These are phyloP conservation scores for Dryobotodes eremita DNA, from an alignment of 2,888 invertebrate genomes.

Conservation along the genomic window DNA sequence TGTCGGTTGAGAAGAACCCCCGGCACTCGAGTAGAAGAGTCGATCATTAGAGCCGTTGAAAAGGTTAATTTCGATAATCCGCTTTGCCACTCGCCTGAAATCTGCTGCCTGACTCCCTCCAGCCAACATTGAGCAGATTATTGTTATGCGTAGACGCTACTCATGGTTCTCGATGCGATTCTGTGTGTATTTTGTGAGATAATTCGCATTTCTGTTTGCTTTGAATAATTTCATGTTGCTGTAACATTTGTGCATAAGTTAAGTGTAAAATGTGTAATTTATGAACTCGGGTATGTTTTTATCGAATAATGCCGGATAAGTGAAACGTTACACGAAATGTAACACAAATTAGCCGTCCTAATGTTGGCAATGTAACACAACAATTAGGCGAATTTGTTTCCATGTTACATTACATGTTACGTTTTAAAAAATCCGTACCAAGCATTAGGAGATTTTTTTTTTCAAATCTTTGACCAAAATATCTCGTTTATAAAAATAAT, in stretches of 20 bases:
- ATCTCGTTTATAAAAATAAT: not conserved
- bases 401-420: not conserved
- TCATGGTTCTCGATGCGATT: conserved; percentile 45
- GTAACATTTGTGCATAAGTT: not conserved
- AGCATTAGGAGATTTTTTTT: not conserved
- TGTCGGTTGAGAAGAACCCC: conserved; percentile 72
- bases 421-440: no score
- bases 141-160: conserved; percentile 58
- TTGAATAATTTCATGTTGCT: not conserved
- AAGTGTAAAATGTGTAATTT: not conserved
- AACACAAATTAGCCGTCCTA: not conserved
- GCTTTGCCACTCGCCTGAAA: conserved; percentile 81
- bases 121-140: conserved; percentile 65
- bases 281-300: not conserved
- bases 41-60: conserved; percentile 85
- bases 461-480: not conserved
- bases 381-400: not conserved
- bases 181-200: conserved; percentile 11
- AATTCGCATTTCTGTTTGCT: not conserved
- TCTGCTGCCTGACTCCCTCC: conserved; percentile 68
- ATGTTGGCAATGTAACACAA: not conserved
- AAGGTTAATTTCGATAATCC: conserved; percentile 89
- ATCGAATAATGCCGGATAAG: not conserved
- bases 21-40: conserved; percentile 78
- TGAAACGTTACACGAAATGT: not conserved